Base-by-base conservation (phyloP, 2,888 invertebrate species). In the Bombylius discolor region DNA sequence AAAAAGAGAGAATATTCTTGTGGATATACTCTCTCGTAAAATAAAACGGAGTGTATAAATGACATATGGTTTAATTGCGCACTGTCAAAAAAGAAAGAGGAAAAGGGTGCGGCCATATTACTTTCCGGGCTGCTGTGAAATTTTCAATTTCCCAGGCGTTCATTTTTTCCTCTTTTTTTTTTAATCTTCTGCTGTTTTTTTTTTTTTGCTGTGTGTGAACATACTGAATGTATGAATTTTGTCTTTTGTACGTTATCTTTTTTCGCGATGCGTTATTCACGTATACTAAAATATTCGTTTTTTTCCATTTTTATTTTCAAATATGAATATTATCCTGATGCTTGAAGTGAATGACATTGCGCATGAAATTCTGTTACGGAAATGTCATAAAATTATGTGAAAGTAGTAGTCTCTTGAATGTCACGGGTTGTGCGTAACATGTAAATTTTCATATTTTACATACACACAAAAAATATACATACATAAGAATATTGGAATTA, bases 101-200 rank as follows among this genome's bases (percentile, higher is more conserved):
- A 52, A 56, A 56, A 56, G 52, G 52, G 49, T 52, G 52, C 56
- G 49, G 52, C 52, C 52, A 46, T 52, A 45, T 52, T 56, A 44
- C 51, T 44, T 52, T 13, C 45, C 42, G 56, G 47, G 23, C 39
- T 51, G 39, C 51, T 51, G 52, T 32, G 51, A 49, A 53, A 33
- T 45, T 36, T 48, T 47, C 42, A 44, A 44, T 49, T 54, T 54
- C 53, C 55, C 55, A 55, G 55, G 50, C 55, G 23, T 49, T 45
- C 23, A 45, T 23, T 39, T 46, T 13, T 55, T 55, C 46, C 42
- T 33, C 45, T 32, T 32, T 44, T 44, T 53, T 47, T 11, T 11
- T 42, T 8, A 6, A 6, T 36, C 11, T 8, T 11, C 5, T 42
- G 4, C 11, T 42, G 39, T 42, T 42, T 42, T 42, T 8, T 42